Conservation (phyloP, 2,797 vertebrate genomes). For the Acipenser transmontanus region DNA sequence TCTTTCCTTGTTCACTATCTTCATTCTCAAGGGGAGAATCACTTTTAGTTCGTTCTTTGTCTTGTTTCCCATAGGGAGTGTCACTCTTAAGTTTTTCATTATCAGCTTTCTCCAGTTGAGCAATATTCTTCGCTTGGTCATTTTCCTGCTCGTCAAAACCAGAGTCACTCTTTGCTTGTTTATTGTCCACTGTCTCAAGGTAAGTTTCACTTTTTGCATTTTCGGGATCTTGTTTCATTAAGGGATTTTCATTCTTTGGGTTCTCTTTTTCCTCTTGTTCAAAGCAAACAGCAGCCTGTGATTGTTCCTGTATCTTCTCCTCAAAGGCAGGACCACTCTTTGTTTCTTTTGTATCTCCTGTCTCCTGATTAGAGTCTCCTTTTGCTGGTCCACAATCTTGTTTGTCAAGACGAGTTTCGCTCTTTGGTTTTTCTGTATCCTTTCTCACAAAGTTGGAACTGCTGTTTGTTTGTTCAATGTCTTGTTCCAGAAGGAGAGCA, state of each 20-base stretch:
- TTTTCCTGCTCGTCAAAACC: slow-evolving; percentile 15
- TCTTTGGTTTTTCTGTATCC: slow-evolving; percentile 42
- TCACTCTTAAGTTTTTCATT: too few relatives aligned
- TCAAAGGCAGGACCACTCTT: slow-evolving; percentile 22
- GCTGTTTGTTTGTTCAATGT: too few relatives aligned
- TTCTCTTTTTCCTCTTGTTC: slow-evolving; percentile 7
- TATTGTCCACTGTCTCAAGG: neutral
- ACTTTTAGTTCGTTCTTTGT: too few relatives aligned
- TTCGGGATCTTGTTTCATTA: neutral
- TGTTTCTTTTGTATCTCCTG: too few relatives aligned
- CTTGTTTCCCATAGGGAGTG: too few relatives aligned
- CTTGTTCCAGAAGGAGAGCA: neutral
- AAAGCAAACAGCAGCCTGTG: neutral
- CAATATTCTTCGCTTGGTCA: slow-evolving; percentile 25
- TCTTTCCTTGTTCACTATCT: too few relatives aligned
- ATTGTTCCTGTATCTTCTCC: too few relatives aligned
- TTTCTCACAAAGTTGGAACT: too few relatives aligned
- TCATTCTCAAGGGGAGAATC: too few relatives aligned
- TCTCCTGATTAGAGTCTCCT: too few relatives aligned
- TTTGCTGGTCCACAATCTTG: too few relatives aligned
- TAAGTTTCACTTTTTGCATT: neutral
- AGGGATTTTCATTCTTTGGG: slow-evolving; percentile 10
- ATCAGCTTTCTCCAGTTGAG: too few relatives aligned
- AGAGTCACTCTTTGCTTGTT: neutral
- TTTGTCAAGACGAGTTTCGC: slow-evolving; percentile 15